Evolutionary conservation across 2,113 vertebrate species (phyloP).

Genomic region (Gambusia holbrooki): DNA sequence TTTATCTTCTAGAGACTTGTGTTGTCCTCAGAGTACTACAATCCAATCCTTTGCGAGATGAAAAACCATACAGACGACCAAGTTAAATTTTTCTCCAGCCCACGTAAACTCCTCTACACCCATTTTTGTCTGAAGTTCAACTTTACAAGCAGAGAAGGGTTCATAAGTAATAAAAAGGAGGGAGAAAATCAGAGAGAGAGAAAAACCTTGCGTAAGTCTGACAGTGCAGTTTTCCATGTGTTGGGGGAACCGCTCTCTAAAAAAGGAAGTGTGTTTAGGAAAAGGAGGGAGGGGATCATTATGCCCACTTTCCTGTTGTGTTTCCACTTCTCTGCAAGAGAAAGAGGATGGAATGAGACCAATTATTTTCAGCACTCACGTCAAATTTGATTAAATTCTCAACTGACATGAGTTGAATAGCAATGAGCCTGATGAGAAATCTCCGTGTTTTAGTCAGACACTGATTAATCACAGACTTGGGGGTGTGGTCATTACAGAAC

Average conservation of each 20-base stretch:
- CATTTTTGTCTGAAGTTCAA: constrained; percentile 69
- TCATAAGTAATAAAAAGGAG: neutral
- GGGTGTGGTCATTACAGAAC: neutral
- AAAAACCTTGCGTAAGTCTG: constrained; percentile 14
- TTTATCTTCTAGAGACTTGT: neutral
- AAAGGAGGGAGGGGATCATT: constrained; percentile 50
- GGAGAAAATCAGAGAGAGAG: neutral
- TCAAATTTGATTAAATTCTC: constrained; percentile 4
- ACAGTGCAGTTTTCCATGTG: constrained; percentile 25
- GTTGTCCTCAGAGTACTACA: too few relatives aligned
- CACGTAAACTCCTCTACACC: constrained; percentile 15
- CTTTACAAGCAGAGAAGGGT: constrained; percentile 7
- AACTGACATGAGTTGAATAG: constrained; percentile 15
- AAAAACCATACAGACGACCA: neutral
- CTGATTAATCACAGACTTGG: neutral
- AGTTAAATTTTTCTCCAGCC: neutral
- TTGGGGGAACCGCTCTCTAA: constrained; percentile 22
- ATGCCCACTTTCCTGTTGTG: constrained; percentile 55
- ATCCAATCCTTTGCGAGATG: neutral
- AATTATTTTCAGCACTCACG: neutral
- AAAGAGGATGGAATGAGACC: neutral
- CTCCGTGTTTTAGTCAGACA: neutral
- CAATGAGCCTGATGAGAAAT: neutral
- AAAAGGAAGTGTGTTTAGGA: constrained; percentile 52
- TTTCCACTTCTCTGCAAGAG: constrained; percentile 25